Evolutionary conservation across 1,140 invertebrate genomes (phyloP).

Genomic region (Propsilocerus akamusi): DNA sequence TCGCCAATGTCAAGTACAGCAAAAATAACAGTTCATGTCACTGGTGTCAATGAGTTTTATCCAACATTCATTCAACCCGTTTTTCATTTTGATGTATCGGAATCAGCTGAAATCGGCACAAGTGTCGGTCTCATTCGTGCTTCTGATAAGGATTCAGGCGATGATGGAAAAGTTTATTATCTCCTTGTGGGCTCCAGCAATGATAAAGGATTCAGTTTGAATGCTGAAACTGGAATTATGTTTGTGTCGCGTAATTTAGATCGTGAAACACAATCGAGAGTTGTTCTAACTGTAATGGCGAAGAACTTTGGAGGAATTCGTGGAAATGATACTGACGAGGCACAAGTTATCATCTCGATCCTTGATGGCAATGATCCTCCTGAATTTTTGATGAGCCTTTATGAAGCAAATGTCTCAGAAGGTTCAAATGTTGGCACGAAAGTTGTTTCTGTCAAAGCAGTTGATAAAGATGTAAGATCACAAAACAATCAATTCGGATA

Average conservation of each 20-base stretch:
- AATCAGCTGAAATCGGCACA: constrained; percentile 74
- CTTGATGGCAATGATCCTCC: constrained; percentile 93
- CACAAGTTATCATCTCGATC: constrained; percentile 79
- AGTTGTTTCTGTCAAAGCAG: constrained; percentile 62
- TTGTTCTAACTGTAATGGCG: constrained; percentile 78
- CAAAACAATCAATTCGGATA: constrained; percentile 87
- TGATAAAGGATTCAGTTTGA: constrained; percentile 76
- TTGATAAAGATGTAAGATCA: constrained; percentile 78
- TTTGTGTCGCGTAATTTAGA: constrained; percentile 66
- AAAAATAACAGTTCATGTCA: constrained; percentile 55
- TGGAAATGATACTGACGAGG: constrained; percentile 89
- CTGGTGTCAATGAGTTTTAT: constrained; percentile 81
- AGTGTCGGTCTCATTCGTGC: constrained; percentile 73
- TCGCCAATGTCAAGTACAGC: constrained; percentile 59
- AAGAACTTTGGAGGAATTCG: constrained; percentile 85
- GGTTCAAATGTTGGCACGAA: constrained; percentile 47
- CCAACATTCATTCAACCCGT: constrained; percentile 80
- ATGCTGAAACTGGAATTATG: constrained; percentile 66
- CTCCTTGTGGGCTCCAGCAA: constrained; percentile 85
- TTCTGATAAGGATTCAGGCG: constrained; percentile 79
- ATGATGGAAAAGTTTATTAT: constrained; percentile 81
- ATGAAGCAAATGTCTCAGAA: constrained; percentile 62
- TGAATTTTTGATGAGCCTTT: constrained; percentile 59
- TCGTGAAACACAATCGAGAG: constrained; percentile 76
- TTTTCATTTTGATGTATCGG: constrained; percentile 86